A percentile compares a stretch with the other conserved stretches of the same genome.
These are phyloP conservation scores for Koerneria pararmatus DNA, from an alignment of 2,888 invertebrate species.

Conservation along the genomic window DNA sequence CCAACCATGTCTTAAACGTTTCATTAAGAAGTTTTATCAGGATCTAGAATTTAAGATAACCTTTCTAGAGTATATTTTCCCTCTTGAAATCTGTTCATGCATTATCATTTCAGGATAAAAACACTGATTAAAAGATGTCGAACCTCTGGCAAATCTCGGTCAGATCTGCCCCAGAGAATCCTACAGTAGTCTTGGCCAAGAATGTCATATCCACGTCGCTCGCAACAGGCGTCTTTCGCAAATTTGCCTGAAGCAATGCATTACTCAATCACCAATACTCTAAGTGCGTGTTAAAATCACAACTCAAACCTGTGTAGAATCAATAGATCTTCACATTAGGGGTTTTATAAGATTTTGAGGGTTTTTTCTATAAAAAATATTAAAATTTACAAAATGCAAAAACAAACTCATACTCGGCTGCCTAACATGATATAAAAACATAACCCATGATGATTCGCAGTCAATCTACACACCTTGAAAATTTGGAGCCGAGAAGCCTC, in stretches of 20 bases:
- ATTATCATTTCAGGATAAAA: too few species aligned
- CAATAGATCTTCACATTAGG: not conserved
- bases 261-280: not conserved
- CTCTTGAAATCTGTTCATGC: too few species aligned
- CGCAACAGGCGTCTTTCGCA: conserved; percentile 54
- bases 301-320: not conserved
- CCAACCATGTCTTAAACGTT: too few species aligned
- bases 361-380: too few species aligned
- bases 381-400: too few species aligned
- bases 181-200: conserved; percentile 73
- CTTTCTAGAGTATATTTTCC: too few species aligned
- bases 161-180: conserved; percentile 96
- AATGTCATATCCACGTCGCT: conserved; percentile 81
- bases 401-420: too few species aligned
- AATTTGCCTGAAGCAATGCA: conserved; percentile 10
- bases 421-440: too few species aligned
- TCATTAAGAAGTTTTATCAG: too few species aligned
- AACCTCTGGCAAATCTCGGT: conserved; percentile 95
- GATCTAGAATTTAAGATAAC: too few species aligned
- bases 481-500: conserved; percentile 94
- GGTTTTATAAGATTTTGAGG: conserved; percentile 6
- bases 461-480: conserved; percentile 69
- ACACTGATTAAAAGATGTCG: not conserved
- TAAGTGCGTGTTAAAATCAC: not conserved
- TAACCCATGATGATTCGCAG: not conserved